Percentiles rank a stretch among this genome's conserved stretches.
Evolutionary conservation across 2,797 vertebrate genomes (phyloP).

Genomic region (Peromyscus aztecus): DNA sequence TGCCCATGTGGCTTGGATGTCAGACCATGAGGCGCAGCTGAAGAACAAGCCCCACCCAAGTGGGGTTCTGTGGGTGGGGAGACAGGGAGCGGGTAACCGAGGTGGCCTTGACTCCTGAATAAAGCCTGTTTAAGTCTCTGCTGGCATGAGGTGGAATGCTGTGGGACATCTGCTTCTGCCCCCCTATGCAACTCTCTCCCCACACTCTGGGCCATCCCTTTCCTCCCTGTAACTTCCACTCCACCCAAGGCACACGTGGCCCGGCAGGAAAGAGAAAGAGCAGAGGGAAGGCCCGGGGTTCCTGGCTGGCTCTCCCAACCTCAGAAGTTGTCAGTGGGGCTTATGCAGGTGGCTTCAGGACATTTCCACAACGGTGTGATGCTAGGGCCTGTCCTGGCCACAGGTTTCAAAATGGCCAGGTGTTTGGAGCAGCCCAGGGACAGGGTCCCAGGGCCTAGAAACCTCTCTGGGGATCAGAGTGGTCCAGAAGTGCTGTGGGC

Average conservation of each 20-base stretch:
- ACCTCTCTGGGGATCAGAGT: background rate
- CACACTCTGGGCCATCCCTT: background rate
- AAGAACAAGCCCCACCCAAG: slow-evolving; percentile 47
- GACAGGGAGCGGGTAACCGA: background rate
- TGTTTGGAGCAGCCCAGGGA: background rate
- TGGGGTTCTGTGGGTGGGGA: slow-evolving; percentile 37
- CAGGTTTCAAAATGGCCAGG: background rate
- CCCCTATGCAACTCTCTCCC: background rate
- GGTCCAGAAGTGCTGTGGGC: no score
- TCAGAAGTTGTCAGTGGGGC: background rate
- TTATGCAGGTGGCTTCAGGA: background rate
- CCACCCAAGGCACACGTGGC: background rate
- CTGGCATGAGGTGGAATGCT: background rate
- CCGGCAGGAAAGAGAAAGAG: background rate
- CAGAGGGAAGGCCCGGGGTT: background rate
- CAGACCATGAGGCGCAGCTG: no score
- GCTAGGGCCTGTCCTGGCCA: background rate
- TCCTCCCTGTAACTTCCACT: background rate
- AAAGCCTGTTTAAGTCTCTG: slow-evolving; percentile 40
- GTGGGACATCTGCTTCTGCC: background rate
- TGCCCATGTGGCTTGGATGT: background rate
- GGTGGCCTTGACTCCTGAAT: slow-evolving; percentile 52
- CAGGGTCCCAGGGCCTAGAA: background rate
- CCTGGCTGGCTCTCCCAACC: background rate
- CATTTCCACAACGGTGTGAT: background rate